Evolutionary conservation across 2,113 vertebrate genomes (phyloP), one percentile per base, ranked within the genome.

Genomic region (Smithornis capensis): DNA sequence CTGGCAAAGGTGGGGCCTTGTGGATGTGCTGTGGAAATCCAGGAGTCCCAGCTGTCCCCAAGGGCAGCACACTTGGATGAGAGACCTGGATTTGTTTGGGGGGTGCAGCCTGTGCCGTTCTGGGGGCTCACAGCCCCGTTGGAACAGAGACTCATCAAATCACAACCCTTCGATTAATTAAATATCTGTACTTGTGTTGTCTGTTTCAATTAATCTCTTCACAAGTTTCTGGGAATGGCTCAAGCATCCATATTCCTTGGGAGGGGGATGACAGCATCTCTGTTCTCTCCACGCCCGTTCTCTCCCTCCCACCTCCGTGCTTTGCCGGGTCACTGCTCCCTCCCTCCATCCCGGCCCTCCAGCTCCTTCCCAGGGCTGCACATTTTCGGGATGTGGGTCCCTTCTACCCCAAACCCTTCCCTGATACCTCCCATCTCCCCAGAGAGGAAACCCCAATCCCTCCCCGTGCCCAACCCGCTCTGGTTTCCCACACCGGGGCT

Each of bases 201-300:
- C 31, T 4, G 1, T 35, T 75, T 56, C 29, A 14, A 16, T 45
- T 4, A 4, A 19, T 35, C 31, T 50, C 47, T 35, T 62, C 42
- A 9, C 2, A 3, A 22, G 1, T 21, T 59, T 21, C 27, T 17
- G 23, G 4, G 12, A 19, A 19, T 76, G 25, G 13, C 5, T 22
- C 5, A 33, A 18, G 42, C 68, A n/a, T 3, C 12, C 24, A 42
- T 9, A 6, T 2, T 12, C 9, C 27, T 4, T 14, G 21, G 4
- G 8, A 3, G 17, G 33, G 29, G 25, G 9, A 4, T 2, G 15
- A 18, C 6, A 16, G 3, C 29, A 37, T 45, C 63, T 42, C 38
- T 7, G 11, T 3, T 24, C 53, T 10, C 47, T 9, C 57, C 50
- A 2, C 6, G 1, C 4, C 4, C 3, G 0, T 16, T 57, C 9